Evolutionary conservation across 2,888 invertebrate species (phyloP).

Genomic region (Napeogenes sylphis): DNA sequence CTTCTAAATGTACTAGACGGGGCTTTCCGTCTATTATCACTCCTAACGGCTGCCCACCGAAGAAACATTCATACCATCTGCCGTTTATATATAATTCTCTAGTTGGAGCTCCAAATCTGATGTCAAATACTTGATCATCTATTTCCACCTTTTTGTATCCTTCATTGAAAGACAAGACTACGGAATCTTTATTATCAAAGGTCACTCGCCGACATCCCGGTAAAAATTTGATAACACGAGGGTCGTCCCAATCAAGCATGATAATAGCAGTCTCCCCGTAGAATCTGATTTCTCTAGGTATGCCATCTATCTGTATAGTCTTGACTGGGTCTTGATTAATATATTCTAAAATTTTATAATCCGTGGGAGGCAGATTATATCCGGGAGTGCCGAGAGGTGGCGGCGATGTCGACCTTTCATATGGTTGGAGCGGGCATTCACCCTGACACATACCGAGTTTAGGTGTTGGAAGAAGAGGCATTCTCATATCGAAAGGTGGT

Average conservation of each 20-base stretch:
- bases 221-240: conserved; percentile 90
- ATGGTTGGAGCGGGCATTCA: conserved; percentile 55
- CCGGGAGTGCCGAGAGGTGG: conserved; percentile 65
- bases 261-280: conserved; percentile 91
- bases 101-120: conserved; percentile 94
- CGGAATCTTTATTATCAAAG: conserved; percentile 86
- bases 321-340: conserved; percentile 82
- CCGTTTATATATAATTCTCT: conserved; percentile 94
- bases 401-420: conserved; percentile 53
- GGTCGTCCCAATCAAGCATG: conserved; percentile 91
- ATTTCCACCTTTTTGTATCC: conserved; percentile 85
- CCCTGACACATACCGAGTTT: conserved; percentile 60
- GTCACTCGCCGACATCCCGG: conserved; percentile 85
- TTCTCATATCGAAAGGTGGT: conserved; percentile 50
- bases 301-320: conserved; percentile 88
- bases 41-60: conserved; percentile 90
- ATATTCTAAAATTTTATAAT: conserved; percentile 60
- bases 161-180: conserved; percentile 81
- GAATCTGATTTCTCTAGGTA: conserved; percentile 88
- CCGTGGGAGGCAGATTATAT: conserved; percentile 56
- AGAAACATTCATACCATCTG: conserved; percentile 93
- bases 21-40: conserved; percentile 88
- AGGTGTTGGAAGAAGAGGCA: conserved; percentile 55
- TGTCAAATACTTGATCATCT: conserved; percentile 84
- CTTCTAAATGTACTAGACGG: conserved; percentile 89